Percentiles rank a stretch among this genome's conserved stretches.
Conservation (phyloP, 1,140 invertebrate genomes). For the Rhyacophila brunnea region DNA sequence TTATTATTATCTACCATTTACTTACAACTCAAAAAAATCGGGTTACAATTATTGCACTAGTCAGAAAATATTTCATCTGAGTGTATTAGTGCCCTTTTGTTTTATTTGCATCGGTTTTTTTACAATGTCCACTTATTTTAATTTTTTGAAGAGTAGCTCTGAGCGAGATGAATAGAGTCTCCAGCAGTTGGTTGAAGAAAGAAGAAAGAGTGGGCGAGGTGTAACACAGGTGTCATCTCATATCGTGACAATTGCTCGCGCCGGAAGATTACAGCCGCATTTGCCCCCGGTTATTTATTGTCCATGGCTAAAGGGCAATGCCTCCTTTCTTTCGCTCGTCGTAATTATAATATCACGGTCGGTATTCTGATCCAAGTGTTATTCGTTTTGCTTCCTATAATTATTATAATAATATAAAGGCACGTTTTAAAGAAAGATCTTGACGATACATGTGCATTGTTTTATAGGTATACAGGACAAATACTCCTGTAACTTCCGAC, state of each 20-base stretch:
- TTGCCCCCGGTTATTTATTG: constrained; percentile 6
- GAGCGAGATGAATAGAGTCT: not conserved
- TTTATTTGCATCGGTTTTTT: not conserved
- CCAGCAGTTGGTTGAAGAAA: not conserved
- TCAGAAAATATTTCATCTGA: constrained; percentile 2
- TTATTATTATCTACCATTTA: too few species aligned
- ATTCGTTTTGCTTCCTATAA: too few species aligned
- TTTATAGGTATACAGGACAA: too few species aligned
- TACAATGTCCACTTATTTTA: not conserved
- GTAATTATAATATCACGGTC: not conserved
- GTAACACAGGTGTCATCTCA: constrained; percentile 16
- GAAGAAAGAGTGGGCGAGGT: not conserved
- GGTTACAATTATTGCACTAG: too few species aligned
- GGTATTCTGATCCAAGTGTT: too few species aligned
- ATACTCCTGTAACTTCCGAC: too few species aligned
- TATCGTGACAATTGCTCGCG: constrained; percentile 6
- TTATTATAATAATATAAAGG: too few species aligned
- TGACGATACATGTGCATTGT: too few species aligned
- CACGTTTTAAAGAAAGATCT: too few species aligned
- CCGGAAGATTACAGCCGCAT: constrained; percentile 2
- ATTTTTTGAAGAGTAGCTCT: not conserved
- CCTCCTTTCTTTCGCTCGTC: not conserved
- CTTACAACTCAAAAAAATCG: too few species aligned
- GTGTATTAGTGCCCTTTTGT: not conserved
- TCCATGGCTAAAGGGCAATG: not conserved